phyloP scores from a whole-genome alignment of 2,113 vertebrate genomes.

The Paramisgurnus dabryanus region DNA sequence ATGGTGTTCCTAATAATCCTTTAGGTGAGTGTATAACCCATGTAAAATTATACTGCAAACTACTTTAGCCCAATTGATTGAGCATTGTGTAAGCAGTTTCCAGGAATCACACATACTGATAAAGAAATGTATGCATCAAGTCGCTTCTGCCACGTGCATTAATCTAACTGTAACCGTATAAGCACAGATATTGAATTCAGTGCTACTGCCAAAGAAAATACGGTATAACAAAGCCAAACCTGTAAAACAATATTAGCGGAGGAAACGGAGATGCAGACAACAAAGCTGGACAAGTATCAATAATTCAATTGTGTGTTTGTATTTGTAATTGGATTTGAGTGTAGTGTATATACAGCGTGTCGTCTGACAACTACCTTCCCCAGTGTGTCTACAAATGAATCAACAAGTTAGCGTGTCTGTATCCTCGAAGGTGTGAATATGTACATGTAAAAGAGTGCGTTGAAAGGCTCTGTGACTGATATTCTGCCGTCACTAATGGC shows the following conservation, averaged over 20 bases:
- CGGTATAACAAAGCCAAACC: slow-evolving; percentile 62
- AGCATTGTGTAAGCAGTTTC: no score
- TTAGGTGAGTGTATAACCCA: not conserved
- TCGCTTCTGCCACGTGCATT: no score
- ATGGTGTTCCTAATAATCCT: no score
- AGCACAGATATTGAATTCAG: no score
- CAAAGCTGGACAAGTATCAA: slow-evolving; percentile 20
- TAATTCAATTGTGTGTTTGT: slow-evolving; percentile 37
- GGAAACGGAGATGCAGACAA: slow-evolving; percentile 1
- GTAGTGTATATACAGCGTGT: not conserved
- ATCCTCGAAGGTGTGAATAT: slow-evolving; percentile 24
- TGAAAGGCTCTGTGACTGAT: slow-evolving; percentile 46
- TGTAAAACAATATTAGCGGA: slow-evolving; percentile 34
- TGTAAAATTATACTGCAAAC: slow-evolving; percentile 55
- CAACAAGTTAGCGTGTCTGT: slow-evolving; percentile 25
- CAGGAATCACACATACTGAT: no score
- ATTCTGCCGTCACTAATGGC: slow-evolving; percentile 63
- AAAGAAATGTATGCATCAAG: no score
- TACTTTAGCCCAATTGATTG: slow-evolving; percentile 6
- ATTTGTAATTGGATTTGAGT: not conserved
- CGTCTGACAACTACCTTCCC: not conserved
- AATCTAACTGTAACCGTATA: no score
- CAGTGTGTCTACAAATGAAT: slow-evolving; percentile 20
- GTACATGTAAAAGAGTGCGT: slow-evolving; percentile 35
- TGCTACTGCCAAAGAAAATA: no score